A percentile compares a stretch with the other conserved stretches of the same genome.
Conservation (phyloP, 2,113 vertebrate species). For the Scophthalmus maximus region DNA sequence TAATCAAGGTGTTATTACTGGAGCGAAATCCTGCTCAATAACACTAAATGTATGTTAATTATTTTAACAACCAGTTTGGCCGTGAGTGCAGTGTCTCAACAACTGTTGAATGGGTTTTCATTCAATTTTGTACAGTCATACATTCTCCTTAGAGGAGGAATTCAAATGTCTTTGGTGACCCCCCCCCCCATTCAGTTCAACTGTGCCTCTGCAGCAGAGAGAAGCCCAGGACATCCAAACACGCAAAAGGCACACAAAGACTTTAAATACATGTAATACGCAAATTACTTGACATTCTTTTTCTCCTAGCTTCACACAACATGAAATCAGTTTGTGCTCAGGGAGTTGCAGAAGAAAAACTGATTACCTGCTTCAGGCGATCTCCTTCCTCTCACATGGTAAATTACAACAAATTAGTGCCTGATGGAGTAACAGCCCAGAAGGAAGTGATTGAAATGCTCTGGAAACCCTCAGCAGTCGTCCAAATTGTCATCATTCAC, state of each 20-base stretch:
- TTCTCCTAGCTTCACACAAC: background rate
- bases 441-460: slow-evolving; percentile 25
- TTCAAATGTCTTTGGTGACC: too few relatives aligned
- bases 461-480: slow-evolving; percentile 29
- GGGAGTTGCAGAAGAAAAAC: background rate
- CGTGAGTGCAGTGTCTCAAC: too few relatives aligned
- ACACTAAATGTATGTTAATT: too few relatives aligned
- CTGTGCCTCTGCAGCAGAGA: too few relatives aligned
- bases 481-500: slow-evolving; percentile 27
- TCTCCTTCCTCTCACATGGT: slow-evolving; percentile 14
- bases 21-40: too few relatives aligned
- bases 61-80: too few relatives aligned
- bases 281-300: background rate
- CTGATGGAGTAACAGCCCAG: slow-evolving; percentile 6
- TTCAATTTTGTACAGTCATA: too few relatives aligned
- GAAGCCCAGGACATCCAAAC: too few relatives aligned
- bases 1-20: background rate
- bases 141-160: too few relatives aligned
- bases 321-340: slow-evolving; percentile 1
- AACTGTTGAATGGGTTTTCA: too few relatives aligned
- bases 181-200: too few relatives aligned
- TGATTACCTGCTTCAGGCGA: slow-evolving; percentile 24
- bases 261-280: too few relatives aligned
- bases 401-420: slow-evolving; percentile 22
- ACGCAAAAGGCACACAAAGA: background rate